Evolutionary conservation across 2,888 invertebrate genomes (phyloP), one percentile per base, ranked within the genome.

Genomic region (Alsophila aescularia): DNA sequence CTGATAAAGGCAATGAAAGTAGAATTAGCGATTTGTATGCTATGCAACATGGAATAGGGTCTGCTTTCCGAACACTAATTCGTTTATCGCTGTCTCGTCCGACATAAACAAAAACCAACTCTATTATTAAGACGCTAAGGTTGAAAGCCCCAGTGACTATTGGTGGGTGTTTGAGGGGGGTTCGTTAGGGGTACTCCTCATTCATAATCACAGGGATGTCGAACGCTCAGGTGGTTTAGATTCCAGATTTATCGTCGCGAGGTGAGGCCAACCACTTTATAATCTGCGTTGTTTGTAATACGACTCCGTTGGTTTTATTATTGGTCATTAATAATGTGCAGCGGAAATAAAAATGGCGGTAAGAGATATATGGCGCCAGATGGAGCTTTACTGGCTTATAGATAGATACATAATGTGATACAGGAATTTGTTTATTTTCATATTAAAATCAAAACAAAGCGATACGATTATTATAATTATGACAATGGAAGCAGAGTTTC

Each of bases 221-320:
- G 85, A 85, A 85, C 83, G 86, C 88, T 85, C 89, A 89, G 89
- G 88, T 90, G 90, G 86, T 85, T 83, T 79, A 81, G 84, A 81
- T 83, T 84, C 83, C 81, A 85, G 86, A 89, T 89, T 88, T 89
- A 89, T 87, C 77, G 86, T 76, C 72, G 69, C 69, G 80, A 84
- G 83, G 86, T 82, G 84, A 85, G 81, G 80, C 81, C 79, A 81
- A 73, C 77, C 70, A 69, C 73, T 75, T 74, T 77, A 81, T 87
- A 85, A 86, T 85, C 81, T 80, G 73, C 77, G 77, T 80, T 84
- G 77, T 82, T 83, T 81, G 78, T 76, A 73, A 66, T 53, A 44
- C 51, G 32, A 48, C 15, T 51, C 42, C 39, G 51, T 44, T 52
- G 32, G 56, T 59, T 57, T 45, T 58, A 62, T 52, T 57, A 55